These are phyloP conservation scores for Drosophila rhopaloa DNA, from an alignment of 1,140 invertebrate species.

Conservation along the genomic window DNA sequence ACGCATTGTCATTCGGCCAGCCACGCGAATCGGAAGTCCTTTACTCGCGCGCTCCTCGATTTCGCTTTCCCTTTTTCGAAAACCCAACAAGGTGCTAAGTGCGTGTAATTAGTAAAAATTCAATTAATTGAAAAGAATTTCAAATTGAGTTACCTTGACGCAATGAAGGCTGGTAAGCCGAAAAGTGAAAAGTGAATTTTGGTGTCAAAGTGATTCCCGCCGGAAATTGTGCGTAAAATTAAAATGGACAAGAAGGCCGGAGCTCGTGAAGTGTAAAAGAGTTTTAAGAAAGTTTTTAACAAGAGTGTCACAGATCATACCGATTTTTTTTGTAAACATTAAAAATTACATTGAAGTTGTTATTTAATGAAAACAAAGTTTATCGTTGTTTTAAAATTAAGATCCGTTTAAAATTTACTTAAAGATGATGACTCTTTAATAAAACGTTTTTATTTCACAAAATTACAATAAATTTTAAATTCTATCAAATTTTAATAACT, in stretches of 20 bases:
- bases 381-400: too few relatives aligned
- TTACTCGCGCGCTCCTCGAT: conserved; percentile 49
- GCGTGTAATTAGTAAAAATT: conserved; percentile 66
- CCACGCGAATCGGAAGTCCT: conserved; percentile 40
- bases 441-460: too few relatives aligned
- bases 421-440: too few relatives aligned
- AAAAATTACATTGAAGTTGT: too few relatives aligned
- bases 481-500: neutral
- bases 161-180: conserved; percentile 20
- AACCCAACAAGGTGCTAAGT: conserved; percentile 58
- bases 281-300: conserved; percentile 5
- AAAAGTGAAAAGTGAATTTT: conserved; percentile 39
- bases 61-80: conserved; percentile 11
- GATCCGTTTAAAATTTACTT: too few relatives aligned
- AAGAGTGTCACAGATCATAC: neutral
- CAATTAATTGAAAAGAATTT: conserved; percentile 59
- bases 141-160: conserved; percentile 40
- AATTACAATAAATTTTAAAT: neutral
- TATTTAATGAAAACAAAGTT: neutral
- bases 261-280: conserved; percentile 12
- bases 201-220: conserved; percentile 15
- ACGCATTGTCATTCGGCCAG: conserved; percentile 47
- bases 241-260: neutral
- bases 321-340: neutral
- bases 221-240: conserved; percentile 39